A percentile compares a stretch with the other conserved stretches of the same genome.
These are phyloP conservation scores for Uloborus diversus DNA, from an alignment of 1,140 invertebrate genomes.

Conservation along the genomic window DNA sequence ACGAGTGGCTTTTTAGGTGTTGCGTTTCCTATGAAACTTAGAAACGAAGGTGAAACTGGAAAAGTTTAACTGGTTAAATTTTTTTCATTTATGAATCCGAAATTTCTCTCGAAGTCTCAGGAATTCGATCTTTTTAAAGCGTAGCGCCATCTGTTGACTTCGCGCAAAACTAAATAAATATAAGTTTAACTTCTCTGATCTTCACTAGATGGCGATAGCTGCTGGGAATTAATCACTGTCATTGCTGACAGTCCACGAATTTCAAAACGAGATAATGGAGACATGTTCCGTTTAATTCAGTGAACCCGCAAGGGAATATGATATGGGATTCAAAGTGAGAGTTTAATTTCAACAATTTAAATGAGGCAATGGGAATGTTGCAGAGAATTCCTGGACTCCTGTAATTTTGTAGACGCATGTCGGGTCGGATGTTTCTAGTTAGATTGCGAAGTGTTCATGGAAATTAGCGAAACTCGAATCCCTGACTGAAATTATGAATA, in stretches of 20 bases:
- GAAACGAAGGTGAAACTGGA: no score
- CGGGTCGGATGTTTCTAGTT: no score
- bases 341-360: constrained; percentile 38
- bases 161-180: background rate
- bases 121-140: no score
- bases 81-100: no score
- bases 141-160: background rate
- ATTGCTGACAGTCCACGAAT: constrained; percentile 47
- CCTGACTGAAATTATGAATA: no score
- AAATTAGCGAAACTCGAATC: no score
- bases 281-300: constrained; percentile 21
- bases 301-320: constrained; percentile 47
- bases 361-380: constrained; percentile 30
- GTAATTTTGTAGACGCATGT: constrained; percentile 52
- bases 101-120: no score
- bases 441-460: no score
- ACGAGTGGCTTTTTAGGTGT: no score
- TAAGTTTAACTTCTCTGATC: background rate
- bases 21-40: no score
- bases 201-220: constrained; percentile 26
- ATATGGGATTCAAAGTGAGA: constrained; percentile 38
- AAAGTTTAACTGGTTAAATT: no score
- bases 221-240: constrained; percentile 50
- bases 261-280: constrained; percentile 54
- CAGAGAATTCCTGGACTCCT: constrained; percentile 30